A percentile compares a stretch with the other conserved stretches of the same genome.
Conservation (phyloP, 2,113 vertebrate genomes). For the Talpa occidentalis region DNA sequence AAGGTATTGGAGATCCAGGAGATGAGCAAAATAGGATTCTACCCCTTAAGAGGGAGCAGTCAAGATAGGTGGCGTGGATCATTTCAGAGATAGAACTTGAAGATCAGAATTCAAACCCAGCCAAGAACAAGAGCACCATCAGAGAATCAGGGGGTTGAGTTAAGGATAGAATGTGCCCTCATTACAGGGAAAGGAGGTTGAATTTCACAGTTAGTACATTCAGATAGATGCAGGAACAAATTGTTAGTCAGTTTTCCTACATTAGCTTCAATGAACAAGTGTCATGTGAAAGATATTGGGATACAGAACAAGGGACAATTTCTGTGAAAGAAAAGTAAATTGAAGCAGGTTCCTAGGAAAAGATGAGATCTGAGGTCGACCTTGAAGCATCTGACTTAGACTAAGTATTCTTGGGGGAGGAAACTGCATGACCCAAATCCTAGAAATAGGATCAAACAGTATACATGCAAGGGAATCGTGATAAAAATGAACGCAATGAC, state of each 20-base stretch:
- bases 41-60: not conserved
- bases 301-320: not conserved
- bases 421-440: not conserved
- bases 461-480: not conserved
- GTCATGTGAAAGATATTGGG: not conserved
- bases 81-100: not conserved
- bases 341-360: not conserved
- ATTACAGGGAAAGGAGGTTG: not conserved
- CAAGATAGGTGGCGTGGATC: not conserved
- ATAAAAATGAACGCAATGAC: not conserved
- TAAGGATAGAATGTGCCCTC: not conserved
- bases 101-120: not conserved
- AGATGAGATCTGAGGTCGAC: not conserved
- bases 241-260: not conserved
- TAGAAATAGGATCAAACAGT: slow-evolving; percentile 20
- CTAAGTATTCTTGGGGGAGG: not conserved
- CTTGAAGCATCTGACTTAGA: slow-evolving; percentile 29
- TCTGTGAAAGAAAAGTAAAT: not conserved
- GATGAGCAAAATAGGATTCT: not conserved
- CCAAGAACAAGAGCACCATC: not conserved
- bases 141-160: not conserved
- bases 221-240: not conserved
- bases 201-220: not conserved
- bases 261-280: not conserved
- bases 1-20: not conserved